Conservation (phyloP, 2,888 invertebrate genomes). For the Cheilosia variabilis region DNA sequence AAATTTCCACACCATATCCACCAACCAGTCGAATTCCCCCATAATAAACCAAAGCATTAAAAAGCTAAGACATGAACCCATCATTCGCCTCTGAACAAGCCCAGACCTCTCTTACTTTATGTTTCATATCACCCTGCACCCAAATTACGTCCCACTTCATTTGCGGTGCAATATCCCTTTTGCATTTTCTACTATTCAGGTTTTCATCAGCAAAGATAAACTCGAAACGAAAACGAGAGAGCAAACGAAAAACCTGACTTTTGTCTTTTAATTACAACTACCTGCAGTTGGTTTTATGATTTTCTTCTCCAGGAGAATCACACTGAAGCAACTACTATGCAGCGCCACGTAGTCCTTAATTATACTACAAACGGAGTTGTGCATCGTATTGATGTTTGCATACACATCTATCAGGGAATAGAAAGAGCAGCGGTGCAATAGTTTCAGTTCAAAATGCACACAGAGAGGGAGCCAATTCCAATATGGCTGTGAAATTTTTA, state of each 20-base stretch:
- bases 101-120: too few species aligned
- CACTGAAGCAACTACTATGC: background rate
- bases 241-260: background rate
- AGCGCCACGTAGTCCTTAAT: constrained; percentile 23
- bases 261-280: constrained; percentile 36
- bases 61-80: too few species aligned
- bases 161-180: background rate
- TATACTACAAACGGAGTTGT: constrained; percentile 5
- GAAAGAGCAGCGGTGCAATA: too few species aligned
- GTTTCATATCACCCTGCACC: background rate
- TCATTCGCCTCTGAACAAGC: too few species aligned
- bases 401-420: background rate
- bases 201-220: background rate
- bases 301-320: background rate
- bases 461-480: background rate
- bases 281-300: background rate
- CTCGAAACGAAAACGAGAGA: too few species aligned
- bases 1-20: too few species aligned
- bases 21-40: too few species aligned
- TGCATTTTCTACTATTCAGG: too few species aligned
- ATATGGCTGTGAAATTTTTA: constrained; percentile 6
- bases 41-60: too few species aligned
- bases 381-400: constrained; percentile 7
- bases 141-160: background rate
- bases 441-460: too few species aligned